Base-by-base conservation (phyloP, 2,888 invertebrate genomes). In the Campoplex nolae region DNA sequence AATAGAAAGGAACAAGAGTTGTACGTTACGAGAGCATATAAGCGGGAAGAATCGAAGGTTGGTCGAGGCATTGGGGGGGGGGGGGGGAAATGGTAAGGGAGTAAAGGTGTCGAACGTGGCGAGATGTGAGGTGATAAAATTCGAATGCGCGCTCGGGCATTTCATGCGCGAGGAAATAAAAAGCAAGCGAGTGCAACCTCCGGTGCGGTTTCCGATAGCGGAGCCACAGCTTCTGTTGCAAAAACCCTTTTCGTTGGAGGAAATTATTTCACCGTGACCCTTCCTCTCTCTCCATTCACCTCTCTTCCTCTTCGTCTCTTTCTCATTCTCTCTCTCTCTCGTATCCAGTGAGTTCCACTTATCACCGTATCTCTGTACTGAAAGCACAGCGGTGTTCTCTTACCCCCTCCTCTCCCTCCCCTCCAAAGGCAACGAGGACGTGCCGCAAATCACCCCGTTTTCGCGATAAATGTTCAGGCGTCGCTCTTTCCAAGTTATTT, bases 401-500 rank as follows among this genome's bases (percentile, higher is more conserved):
- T 78, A 67, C 18, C 42, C 38, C 77, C 23, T 23, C 23, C 23
- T 23, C 18, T 28, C 23, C 77, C 38, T 51, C 0, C 18, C 42
- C 35, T 67, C 32, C 51, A 65, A 67, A 54, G 23, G 62, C 76
- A 84, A 87, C 71, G 84, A 68, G 74, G 86, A 84, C 80, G 84
- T 85, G 71, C 87, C 90, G 90, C 91, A 91, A 92, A 91, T 92
- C 91, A 90, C 89, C 81, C 35, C 76, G 81, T 76, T 80, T 76
- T 77, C 83, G 90, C 92, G 91, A 91, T 91, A 92, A 92, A 92
- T 90, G 91, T 90, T 90, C 90, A 73, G 73, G 83, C 89, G 87
- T 90, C 88, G 90, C 89, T 90, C 89, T 90, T 89, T 88, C 87
- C 77, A 86, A 87, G 90, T 91, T 92, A 92, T 92, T 92, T 92